These are phyloP conservation scores for Synanceia verrucosa DNA, from an alignment of 2,797 vertebrate species.

Conservation along the genomic window DNA sequence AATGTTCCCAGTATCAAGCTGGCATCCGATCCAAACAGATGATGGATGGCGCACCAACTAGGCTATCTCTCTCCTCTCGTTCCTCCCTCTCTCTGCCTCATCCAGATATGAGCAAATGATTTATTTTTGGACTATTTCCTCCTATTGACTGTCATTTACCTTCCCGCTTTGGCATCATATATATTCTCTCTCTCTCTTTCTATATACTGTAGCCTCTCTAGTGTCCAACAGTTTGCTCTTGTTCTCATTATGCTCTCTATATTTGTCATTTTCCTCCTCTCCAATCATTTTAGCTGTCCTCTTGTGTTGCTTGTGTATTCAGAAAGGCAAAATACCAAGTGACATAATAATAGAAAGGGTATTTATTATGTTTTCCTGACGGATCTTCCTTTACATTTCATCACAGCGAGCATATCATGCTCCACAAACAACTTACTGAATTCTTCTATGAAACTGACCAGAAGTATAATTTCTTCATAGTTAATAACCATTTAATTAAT, in stretches of 20 bases:
- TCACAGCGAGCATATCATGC: not conserved
- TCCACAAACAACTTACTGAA: not conserved
- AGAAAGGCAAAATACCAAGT: conserved; percentile 8
- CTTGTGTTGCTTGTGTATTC: conserved; percentile 13
- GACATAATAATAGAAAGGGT: conserved; percentile 1
- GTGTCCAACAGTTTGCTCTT: conserved; percentile 10
- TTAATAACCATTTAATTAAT: not conserved
- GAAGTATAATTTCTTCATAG: not conserved
- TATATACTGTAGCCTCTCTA: conserved; percentile 18
- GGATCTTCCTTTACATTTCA: not conserved
- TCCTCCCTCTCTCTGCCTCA: conserved; percentile 41
- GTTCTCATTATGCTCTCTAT: conserved; percentile 22
- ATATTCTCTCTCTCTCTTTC: conserved; percentile 4
- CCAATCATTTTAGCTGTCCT: conserved; percentile 4
- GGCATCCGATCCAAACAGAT: conserved; percentile 77
- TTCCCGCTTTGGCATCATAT: conserved; percentile 20
- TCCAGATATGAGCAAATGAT: conserved; percentile 66
- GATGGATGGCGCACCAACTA: conserved; percentile 77
- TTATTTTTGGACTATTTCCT: conserved; percentile 68
- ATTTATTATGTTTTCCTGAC: not conserved
- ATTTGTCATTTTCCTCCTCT: conserved; percentile 15
- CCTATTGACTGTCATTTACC: conserved; percentile 56
- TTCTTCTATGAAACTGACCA: not conserved
- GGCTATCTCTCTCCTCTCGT: conserved; percentile 55
- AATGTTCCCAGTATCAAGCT: conserved; percentile 78